These are phyloP conservation scores for Taphrorychus bicolor DNA, from an alignment of 2,888 invertebrate species.

Conservation along the genomic window DNA sequence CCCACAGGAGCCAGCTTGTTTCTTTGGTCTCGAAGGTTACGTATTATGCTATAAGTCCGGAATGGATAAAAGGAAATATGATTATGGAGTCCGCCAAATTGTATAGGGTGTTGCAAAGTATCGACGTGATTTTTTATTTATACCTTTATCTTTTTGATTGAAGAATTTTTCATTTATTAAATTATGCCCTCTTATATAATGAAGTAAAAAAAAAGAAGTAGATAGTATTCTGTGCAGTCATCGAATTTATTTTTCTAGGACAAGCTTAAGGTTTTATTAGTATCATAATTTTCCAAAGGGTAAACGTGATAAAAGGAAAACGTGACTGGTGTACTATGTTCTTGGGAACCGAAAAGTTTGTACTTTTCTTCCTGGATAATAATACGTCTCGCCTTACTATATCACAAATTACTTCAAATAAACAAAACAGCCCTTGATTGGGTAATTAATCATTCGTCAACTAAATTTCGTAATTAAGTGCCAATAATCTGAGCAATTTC, in stretches of 20 bases:
- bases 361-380: too few species aligned
- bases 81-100: background rate
- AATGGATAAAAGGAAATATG: conserved; percentile 6
- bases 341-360: background rate
- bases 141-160: too few species aligned
- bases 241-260: conserved; percentile 17
- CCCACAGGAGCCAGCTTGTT: conserved; percentile 3
- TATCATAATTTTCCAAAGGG: conserved; percentile 16
- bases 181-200: conserved; percentile 5
- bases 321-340: conserved; percentile 17
- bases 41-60: background rate
- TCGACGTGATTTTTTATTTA: too few species aligned
- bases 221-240: conserved; percentile 5
- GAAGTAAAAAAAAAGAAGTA: background rate
- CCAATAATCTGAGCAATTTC: conserved; percentile 8
- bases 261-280: conserved; percentile 19
- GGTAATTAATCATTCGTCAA: conserved; percentile 2
- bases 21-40: conserved; percentile 7
- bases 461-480: conserved; percentile 9
- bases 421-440: background rate
- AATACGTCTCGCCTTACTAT: too few species aligned
- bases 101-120: background rate
- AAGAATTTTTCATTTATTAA: too few species aligned
- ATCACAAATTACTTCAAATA: background rate
- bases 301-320: conserved; percentile 20